Evolutionary conservation across 2,888 invertebrate genomes (phyloP), one percentile per base, ranked within the genome.

Genomic region (Neuroscelio doddi): DNA sequence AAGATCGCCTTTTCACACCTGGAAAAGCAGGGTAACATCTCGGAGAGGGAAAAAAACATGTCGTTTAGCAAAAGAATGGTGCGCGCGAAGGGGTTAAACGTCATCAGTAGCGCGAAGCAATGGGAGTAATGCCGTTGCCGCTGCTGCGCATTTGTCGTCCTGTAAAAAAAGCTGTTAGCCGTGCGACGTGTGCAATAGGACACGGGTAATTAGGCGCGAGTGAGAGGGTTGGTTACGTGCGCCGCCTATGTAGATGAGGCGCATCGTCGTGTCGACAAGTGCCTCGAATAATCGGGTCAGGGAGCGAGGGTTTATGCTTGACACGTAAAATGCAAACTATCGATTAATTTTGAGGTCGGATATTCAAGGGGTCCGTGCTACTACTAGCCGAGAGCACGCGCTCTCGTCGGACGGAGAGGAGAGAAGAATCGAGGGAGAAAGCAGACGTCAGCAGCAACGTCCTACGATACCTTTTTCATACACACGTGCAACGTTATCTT

Each of bases 311-410:
- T 67, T 74, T 69, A 68, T 73, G 75, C 73, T 77, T 70, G 74
- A 75, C 76, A 76, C 74, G 75, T 79, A 74, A 78, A 79, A 76
- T 77, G 73, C 72, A 71, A 78, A 71, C 73, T 79, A 80, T 80
- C 77, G 79, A 79, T 77, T 77, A 75, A 77, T 78, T 74, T 71
- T 73, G 72, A 65, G 64, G 73, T 64, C 68, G 73, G 53, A 64
- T 55, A 69, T 70, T 68, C 68, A 64, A 68, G 65, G n/a, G 59
- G 57, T 38, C 27, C 36, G 51, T 42, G 39, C 15, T 51, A 56
- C 15, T 51, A 56, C 50, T 51, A 55, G 50, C 52, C 51, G 55
- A 59, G 62, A 55, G 59, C 51, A 45, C 56, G 62, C 56, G 41
- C 57, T 62, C 53, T 55, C 65, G 51, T 45, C 53, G 38, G 29